Evolutionary conservation across 2,113 vertebrate species (phyloP).

Genomic region (Nyctereutes procyonoides): DNA sequence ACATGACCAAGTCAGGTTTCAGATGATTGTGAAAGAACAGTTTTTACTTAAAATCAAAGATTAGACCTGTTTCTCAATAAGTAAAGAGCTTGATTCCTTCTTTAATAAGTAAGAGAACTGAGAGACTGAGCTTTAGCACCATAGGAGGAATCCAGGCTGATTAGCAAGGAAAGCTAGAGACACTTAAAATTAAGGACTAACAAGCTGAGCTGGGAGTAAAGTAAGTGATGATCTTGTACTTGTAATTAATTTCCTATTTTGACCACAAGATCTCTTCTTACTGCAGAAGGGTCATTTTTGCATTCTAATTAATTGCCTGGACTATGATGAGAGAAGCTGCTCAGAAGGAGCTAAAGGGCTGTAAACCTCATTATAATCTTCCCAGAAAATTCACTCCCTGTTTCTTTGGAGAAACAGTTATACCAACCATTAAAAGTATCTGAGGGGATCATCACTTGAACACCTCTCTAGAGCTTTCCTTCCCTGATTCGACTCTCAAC

Average conservation of each 20-base stretch:
- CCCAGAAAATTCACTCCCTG: not conserved
- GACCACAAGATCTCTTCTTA: slow-evolving; percentile 25
- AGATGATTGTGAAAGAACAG: slow-evolving; percentile 63
- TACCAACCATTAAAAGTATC: slow-evolving; percentile 25
- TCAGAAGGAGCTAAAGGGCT: slow-evolving; percentile 39
- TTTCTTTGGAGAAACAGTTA: slow-evolving; percentile 50
- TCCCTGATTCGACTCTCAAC: not conserved
- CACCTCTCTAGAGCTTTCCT: not conserved
- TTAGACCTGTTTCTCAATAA: slow-evolving; percentile 56
- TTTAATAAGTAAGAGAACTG: slow-evolving; percentile 60
- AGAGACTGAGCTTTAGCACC: slow-evolving; percentile 60
- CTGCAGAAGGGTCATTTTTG: slow-evolving; percentile 9
- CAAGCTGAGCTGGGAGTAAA: slow-evolving; percentile 3
- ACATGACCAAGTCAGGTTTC: slow-evolving; percentile 70
- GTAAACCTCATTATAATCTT: slow-evolving; percentile 43
- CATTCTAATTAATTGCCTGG: slow-evolving; percentile 42
- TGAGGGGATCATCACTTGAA: not conserved
- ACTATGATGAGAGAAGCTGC: slow-evolving; percentile 28
- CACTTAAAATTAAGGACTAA: slow-evolving; percentile 60
- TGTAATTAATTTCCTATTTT: slow-evolving; percentile 51
- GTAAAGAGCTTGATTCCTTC: slow-evolving; percentile 58
- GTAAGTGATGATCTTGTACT: not conserved
- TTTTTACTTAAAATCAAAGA: slow-evolving; percentile 61
- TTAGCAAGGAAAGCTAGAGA: slow-evolving; percentile 32
- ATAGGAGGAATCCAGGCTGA: slow-evolving; percentile 25